These are phyloP conservation scores for Coelogynopora nodosa DNA, from an alignment of 2,888 invertebrate genomes.

Conservation along the genomic window DNA sequence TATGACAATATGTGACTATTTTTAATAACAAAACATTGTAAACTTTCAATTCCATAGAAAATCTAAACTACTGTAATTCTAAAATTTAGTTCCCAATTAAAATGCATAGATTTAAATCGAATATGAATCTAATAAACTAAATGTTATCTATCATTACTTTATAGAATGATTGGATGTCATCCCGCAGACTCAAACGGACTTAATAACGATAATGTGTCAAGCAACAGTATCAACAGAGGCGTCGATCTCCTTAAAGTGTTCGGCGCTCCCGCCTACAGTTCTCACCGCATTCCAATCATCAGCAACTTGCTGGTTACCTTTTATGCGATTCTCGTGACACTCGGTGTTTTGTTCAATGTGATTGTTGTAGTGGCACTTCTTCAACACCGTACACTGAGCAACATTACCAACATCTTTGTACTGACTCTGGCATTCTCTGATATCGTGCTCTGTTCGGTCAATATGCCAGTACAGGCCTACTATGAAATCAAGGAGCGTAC, in stretches of 20 bases:
- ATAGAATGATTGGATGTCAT: too few species aligned
- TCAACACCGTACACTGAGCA: constrained; percentile 36
- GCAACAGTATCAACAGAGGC: too few species aligned
- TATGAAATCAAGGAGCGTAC: constrained; percentile 37
- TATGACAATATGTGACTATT: too few species aligned
- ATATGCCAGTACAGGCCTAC: constrained; percentile 45
- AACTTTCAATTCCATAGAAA: too few species aligned
- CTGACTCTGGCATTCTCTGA: constrained; percentile 44
- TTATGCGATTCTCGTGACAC: not conserved
- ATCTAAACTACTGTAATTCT: too few species aligned
- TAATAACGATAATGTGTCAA: too few species aligned
- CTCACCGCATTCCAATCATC: not conserved
- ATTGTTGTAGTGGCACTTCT: constrained; percentile 40
- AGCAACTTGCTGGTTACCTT: not conserved
- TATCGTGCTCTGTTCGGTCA: constrained; percentile 44
- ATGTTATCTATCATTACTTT: too few species aligned
- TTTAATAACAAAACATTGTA: too few species aligned
- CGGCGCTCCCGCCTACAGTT: constrained; percentile 4
- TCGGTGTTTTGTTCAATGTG: constrained; percentile 44
- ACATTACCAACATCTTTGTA: constrained; percentile 46
- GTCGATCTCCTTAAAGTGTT: not conserved
- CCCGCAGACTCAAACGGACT: too few species aligned
- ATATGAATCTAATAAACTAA: too few species aligned
- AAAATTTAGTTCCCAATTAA: too few species aligned
- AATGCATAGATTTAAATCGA: too few species aligned